Evolutionary conservation across 2,888 invertebrate species (phyloP), one percentile per base, ranked within the genome.

Genomic region (Synergus umbraculus): DNA sequence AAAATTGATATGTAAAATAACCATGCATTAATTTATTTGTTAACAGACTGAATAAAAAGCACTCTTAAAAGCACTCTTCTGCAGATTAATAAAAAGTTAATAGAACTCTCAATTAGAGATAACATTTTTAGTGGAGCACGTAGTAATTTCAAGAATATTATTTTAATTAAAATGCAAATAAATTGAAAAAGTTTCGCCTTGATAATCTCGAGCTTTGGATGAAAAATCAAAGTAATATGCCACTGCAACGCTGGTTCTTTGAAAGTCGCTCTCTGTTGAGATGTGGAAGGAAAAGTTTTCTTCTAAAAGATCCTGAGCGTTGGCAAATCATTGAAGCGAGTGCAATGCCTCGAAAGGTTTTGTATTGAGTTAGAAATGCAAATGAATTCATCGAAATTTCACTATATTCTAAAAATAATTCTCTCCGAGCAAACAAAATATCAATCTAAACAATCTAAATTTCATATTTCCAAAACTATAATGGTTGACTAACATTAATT

Each of bases 271-370:
- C 49, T 69, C 43, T 67, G 41, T 66, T 66, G 44, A 44, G 43
- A 66, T 66, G 44, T 73, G 41, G 41, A 41, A 58, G n/a, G 54
- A 54, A 73, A 73, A 73, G 73, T 73, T 73, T 73, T 73, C 73
- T 73, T 73, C 73, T 73, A 54, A 73, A 73, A 73, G 73, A 73
- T 54, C 15, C 54, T 54, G 73, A 54, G 54, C n/a, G 54, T 73
- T 73, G 54, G 54, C 41, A 37, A 73, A 73, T 73, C 73, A 41
- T 54, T 73, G 73, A 54, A 73, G 73, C 54, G 73, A 73, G 54
- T 49, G 73, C 54, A 73, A 73, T 41, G 73, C 73, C 73, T 73
- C 54, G n/a, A 54, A 73, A 73, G 49, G 73, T 54, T 73, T 54
- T 73, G 73, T 73, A 54, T 54, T 73, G 73, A 54, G 4, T 41